These are phyloP conservation scores for Zalophus californianus DNA, from an alignment of 2,797 vertebrate genomes.

Conservation along the genomic window DNA sequence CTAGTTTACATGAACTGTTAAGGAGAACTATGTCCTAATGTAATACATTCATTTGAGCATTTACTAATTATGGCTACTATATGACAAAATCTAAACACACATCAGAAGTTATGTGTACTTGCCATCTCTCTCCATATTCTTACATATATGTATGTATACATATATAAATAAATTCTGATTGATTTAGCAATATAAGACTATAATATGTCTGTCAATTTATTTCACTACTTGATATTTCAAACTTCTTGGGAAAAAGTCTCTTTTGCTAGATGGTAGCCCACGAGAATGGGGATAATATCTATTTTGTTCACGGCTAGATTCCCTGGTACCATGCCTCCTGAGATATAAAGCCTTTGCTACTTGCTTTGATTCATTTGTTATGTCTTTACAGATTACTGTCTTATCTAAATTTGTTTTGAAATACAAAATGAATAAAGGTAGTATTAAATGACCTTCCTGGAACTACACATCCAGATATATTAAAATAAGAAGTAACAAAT, in stretches of 20 bases:
- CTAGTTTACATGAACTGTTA: background rate
- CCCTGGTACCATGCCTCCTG: background rate
- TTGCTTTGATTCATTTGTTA: constrained; percentile 18
- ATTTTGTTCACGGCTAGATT: background rate
- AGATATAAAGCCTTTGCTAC: background rate
- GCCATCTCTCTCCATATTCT: background rate
- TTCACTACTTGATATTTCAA: constrained; percentile 4
- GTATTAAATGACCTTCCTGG: background rate
- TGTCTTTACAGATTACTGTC: background rate
- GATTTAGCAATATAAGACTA: background rate
- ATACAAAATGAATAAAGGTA: constrained; percentile 46
- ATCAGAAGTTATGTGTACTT: background rate
- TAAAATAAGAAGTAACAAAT: constrained; percentile 9
- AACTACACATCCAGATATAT: background rate
- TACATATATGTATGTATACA: background rate
- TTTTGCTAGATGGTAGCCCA: background rate
- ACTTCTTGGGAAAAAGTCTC: background rate
- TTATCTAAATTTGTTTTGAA: constrained; percentile 39
- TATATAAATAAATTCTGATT: background rate
- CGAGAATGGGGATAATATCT: background rate
- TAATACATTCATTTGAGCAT: background rate
- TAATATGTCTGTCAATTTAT: background rate
- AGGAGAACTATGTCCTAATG: background rate
- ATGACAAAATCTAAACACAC: background rate
- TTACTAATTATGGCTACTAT: background rate